Conservation (phyloP, 1,140 invertebrate species). For the Zaprionus africanus region DNA sequence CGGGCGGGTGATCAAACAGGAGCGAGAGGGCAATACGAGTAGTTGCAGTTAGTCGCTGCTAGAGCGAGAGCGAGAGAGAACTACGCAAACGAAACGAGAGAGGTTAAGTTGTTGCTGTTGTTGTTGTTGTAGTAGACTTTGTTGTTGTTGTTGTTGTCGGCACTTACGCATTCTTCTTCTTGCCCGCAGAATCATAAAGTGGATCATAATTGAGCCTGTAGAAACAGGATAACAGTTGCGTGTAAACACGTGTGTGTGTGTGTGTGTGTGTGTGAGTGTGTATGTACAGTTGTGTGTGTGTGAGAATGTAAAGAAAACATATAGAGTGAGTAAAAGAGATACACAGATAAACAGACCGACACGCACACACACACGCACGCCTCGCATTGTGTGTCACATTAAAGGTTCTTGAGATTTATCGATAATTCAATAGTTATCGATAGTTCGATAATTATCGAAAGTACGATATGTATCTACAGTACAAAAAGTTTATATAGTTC, state of each 20-base stretch:
- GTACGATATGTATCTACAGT: too few relatives aligned
- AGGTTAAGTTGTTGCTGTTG: slow-evolving; percentile 21
- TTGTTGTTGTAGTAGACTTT: slow-evolving; percentile 31
- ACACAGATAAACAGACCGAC: slow-evolving; percentile 9
- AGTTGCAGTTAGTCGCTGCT: slow-evolving; percentile 34
- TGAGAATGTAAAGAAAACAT: slow-evolving; percentile 15
- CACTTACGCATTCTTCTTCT: slow-evolving; percentile 82
- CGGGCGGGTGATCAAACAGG: neutral
- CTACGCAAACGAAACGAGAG: slow-evolving; percentile 43
- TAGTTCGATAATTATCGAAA: too few relatives aligned
- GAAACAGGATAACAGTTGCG: slow-evolving; percentile 40
- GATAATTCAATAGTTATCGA: neutral
- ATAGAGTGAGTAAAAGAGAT: slow-evolving; percentile 9
- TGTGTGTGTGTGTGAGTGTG: slow-evolving; percentile 23
- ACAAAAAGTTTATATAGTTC: too few relatives aligned
- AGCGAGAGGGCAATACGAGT: slow-evolving; percentile 6
- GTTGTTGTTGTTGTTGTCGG: slow-evolving; percentile 45
- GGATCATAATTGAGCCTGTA: slow-evolving; percentile 82
- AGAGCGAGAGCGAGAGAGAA: slow-evolving; percentile 2
- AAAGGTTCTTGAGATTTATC: neutral
- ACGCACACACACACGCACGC: neutral
- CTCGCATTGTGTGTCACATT: neutral
- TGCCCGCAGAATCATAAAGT: slow-evolving; percentile 84
- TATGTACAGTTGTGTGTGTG: slow-evolving; percentile 24
- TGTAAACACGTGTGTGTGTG: slow-evolving; percentile 36